Evolutionary conservation across 2,113 vertebrate genomes (phyloP), one percentile per base, ranked within the genome.

Genomic region (Periophthalmodon schlosseri): DNA sequence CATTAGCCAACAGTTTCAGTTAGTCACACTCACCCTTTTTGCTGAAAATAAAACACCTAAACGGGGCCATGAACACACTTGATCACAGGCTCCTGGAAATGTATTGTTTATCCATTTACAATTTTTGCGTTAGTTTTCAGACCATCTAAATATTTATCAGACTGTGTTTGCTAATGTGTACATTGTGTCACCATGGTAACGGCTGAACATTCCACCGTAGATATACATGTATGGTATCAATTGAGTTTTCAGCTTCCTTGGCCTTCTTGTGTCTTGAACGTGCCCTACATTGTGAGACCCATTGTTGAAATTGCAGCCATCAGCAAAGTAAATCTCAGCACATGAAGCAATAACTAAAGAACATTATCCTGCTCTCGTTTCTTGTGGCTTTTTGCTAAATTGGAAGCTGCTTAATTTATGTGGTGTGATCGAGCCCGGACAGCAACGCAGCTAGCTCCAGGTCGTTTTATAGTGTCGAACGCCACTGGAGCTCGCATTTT

Each of bases 321-420:
- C n/a, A 24, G 68, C 34, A 47, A 72, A 72, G 54, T 66, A n/a
- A 52, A 76, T 67, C 21, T 64, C 18, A 15, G 44, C 39, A 24
- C 63, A 24, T 24, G 21, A 28, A 52, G 16, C 52, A 66, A 8
- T 65, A 52, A 69, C 65, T 75, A 12, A 23, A 65, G 20, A 69
- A 18, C 61, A 23, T 77, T 47, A 34, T 71, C 49, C 36, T 18
- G 16, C 10, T 11, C 63, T 39, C 11, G 63, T 65, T 65, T 65
- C 63, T 65, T 44, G 63, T 61, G 65, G 20, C 13, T 10, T 49
- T 70, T 67, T 56, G 20, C 44, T 44, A 69, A 70, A 70, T 70
- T 23, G 23, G 4, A 21, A 80, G 70, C 9, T 23, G 5, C 39
- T 66, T 52, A 69, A 34, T 71, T 46, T 66, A 49, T 21, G 58